Evolutionary conservation across 2,797 vertebrate genomes (phyloP).

Genomic region (Neosilurus mollespiculum): DNA sequence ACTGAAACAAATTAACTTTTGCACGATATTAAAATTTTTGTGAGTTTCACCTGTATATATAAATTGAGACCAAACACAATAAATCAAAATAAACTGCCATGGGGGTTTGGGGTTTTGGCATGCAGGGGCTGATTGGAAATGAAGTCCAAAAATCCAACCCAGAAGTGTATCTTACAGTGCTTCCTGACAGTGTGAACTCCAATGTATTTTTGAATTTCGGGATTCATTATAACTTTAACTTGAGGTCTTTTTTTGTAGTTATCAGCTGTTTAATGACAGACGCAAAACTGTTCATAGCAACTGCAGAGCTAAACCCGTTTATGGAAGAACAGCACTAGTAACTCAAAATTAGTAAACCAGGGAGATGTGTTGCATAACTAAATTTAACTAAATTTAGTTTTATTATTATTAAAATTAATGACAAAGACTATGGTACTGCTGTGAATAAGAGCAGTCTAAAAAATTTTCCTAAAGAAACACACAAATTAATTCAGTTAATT

Average conservation of each 20-base stretch:
- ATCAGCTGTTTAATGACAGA: background rate
- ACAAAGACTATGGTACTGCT: background rate
- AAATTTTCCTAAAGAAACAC: background rate
- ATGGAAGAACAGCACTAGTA: background rate
- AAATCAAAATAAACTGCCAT: too few species aligned
- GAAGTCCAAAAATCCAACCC: too few species aligned
- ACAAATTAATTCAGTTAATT: background rate
- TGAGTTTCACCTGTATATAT: too few species aligned
- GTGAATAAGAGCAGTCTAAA: background rate
- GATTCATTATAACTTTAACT: background rate
- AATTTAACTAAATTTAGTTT: background rate
- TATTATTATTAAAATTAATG: background rate
- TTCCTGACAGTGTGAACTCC: background rate
- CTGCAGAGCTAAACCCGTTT: background rate
- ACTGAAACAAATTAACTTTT: too few species aligned
- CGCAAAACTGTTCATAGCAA: background rate
- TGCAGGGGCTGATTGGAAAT: too few species aligned
- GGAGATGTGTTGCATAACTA: background rate
- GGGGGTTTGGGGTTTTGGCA: too few species aligned
- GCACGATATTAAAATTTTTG: too few species aligned
- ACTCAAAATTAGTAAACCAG: background rate
- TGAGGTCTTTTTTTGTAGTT: background rate
- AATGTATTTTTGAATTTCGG: background rate
- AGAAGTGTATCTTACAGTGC: too few species aligned
- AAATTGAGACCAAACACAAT: too few species aligned